Base-by-base conservation (phyloP, 1,140 invertebrate species). In the Thereuonema tuberculata region DNA sequence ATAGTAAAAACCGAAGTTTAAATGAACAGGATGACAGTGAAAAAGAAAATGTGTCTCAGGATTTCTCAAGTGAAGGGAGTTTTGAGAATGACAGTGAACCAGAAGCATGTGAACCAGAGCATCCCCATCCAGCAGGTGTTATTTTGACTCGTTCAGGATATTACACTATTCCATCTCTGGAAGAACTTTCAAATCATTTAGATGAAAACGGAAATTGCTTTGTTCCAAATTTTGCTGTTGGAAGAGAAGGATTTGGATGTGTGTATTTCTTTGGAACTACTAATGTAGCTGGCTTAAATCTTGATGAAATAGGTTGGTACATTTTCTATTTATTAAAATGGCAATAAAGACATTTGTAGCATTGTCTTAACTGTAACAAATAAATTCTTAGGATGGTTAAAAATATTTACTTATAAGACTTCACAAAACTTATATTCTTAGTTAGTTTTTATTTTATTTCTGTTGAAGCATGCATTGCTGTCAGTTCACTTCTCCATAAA, bases 141-240 rank as follows among this genome's bases (percentile, higher is more conserved):
- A 63, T 71, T 1, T 62, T 76, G 29, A 67, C 64, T n/a, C 76
- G 89, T 2, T 77, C 80, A 1, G 89, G 86, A 12, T 95, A 95
- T 72, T 95, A 90, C 71, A 93, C 87, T 0, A 81, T 88, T 49
- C 93, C 93, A 0, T 74, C 81, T 14, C 63, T 93, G 59, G 82
- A 89, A 56, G 86, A 92, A 59, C 76, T 96, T 31, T 75, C 70
- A 2, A 67, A 72, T 27, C 72, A 84, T 29, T 74, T 82, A 14
- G 78, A 87, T 71, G 69, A 70, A 43, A 79, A 87, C 70, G 85
- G 87, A 27, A 78, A 78, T 24, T 96, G 92, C 71, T 74, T 89
- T 28, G 85, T 97, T 14, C 84, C 89, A n/a, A 84, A 91, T 64
- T 89, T 98, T 63, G 91, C 88, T 0, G 78, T 98, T 54, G 93